phyloP scores from a whole-genome alignment of 1,140 invertebrate species.

The Neodiprion lecontei region DNA sequence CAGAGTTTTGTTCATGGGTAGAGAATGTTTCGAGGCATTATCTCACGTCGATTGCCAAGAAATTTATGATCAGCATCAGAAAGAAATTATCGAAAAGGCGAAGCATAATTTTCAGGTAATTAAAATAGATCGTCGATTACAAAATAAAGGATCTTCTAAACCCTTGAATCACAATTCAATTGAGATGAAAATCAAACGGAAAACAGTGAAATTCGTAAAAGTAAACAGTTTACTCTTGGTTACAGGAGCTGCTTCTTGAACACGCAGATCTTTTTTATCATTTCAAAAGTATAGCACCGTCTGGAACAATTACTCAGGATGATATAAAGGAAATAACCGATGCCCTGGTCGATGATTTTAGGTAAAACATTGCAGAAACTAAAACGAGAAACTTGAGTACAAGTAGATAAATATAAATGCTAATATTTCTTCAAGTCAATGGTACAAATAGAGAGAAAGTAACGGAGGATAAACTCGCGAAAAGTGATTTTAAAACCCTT shows the following conservation, averaged over 20 bases:
- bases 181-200: too few species aligned
- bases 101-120: slow-evolving; percentile 88
- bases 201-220: neutral
- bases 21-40: slow-evolving; percentile 93
- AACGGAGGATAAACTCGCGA: neutral
- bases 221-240: slow-evolving; percentile 36
- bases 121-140: slow-evolving; percentile 2
- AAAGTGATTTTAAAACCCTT: neutral
- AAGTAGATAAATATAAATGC: slow-evolving; percentile 14
- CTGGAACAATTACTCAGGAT: slow-evolving; percentile 90
- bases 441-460: neutral
- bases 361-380: slow-evolving; percentile 60
- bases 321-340: slow-evolving; percentile 94
- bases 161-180: too few species aligned
- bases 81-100: slow-evolving; percentile 88
- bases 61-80: slow-evolving; percentile 95
- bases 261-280: slow-evolving; percentile 95
- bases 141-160: neutral
- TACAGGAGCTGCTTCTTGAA: slow-evolving; percentile 88
- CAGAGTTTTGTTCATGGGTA: slow-evolving; percentile 91
- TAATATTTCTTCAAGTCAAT: neutral
- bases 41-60: slow-evolving; percentile 89
- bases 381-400: slow-evolving; percentile 5
- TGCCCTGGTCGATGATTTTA: slow-evolving; percentile 88
- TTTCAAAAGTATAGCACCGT: slow-evolving; percentile 88